Base-by-base conservation (phyloP, 1,140 invertebrate species). In the Leucophenga varia region DNA sequence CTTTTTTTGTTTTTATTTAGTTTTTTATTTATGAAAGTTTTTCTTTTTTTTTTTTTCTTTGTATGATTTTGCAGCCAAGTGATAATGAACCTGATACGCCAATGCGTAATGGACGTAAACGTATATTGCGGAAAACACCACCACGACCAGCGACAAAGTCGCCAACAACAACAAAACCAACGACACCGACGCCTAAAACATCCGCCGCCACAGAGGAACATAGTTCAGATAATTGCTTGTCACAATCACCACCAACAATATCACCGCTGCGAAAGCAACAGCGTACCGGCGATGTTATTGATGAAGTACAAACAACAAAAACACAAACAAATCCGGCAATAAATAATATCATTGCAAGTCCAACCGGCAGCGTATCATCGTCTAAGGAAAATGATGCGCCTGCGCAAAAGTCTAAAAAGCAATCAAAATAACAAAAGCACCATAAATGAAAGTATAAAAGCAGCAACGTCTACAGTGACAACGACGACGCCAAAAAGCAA, bases 41-140 rank as follows among this genome's bases (percentile, higher is more conserved):
- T 35, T 52, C 46, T 42, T 47, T 19, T 48, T 17, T 57, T 37
- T 28, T 14, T 21, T 49, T 32, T 47, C 35, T 34, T 9, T 34
- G 45, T 50, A 25, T 20, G 43, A 40, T 28, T 31, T 16, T 43
- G 37, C 13, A 69, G 53, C 54, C 44, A 14, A 67, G 54, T 10
- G 56, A 50, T 13, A 46, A 64, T 22, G 60, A 64, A 9, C 61
- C 41, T 1, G 41, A 49, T 18, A 59, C 65, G 7, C 65, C 65
- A 3, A 4, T 70, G 17, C 51, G 65, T 7, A 70, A 70, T 39
- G 65, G 65, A 2, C 54, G 59, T 4, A 70, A 70, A 18, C 46
- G 65, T 4, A 25, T 65, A 8, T 47, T 64, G 3, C 49, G 49
- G 3, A 54, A 51, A 3, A 49, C 58, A 0, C 8, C 48, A 21